Base-by-base conservation (phyloP, 2,113 vertebrate genomes). In the Eolophus roseicapilla region DNA sequence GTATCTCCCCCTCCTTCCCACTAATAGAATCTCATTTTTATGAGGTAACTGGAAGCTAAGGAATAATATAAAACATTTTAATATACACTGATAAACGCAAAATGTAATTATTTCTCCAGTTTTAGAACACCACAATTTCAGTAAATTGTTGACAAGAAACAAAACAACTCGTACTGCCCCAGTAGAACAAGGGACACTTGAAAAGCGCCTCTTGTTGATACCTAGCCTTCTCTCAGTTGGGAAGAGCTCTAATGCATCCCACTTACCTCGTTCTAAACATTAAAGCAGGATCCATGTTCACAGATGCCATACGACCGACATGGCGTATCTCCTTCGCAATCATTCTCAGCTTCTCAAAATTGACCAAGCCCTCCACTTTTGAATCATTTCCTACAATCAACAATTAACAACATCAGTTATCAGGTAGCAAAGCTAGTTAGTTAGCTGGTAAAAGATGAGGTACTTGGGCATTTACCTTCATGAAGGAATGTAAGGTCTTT, bases 341-440 rank as follows among this genome's bases (percentile, higher is more conserved):
- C 99, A 99, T 99, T 94, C 99, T 98, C 92, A 99, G 98, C 97
- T 99, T 99, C 98, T 99, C 99, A 94, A 99, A 99, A 97, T 99
- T 99, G 67, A 99, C 99, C 94, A 99, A 96, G 49, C 99, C 99
- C 17, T 99, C 99, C 70, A 99, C 99, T 95, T 99, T 99, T 3
- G 99, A 99, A 97, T 99, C 99, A 55, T 99, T 99, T 65, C 99
- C 99, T 99, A 39, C 29, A 92, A 93, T 28, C 47, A 43, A 60
- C 53, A 84, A 82, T 69, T 18, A 68, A 24, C 10, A 43, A 5
- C 52, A 55, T 28, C 52, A 53, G 39, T 43, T 17, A 64, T 76
- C 44, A 74, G n/a, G 33, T 15, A 37, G 19, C 25, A 37, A 47
- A 63, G 35, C 25, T 49, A 37, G 17, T 44, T 80, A 27, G 33